A percentile compares a stretch with the other conserved stretches of the same genome.
Conservation (phyloP, 2,797 vertebrate species). For the Gastrophryne carolinensis region DNA sequence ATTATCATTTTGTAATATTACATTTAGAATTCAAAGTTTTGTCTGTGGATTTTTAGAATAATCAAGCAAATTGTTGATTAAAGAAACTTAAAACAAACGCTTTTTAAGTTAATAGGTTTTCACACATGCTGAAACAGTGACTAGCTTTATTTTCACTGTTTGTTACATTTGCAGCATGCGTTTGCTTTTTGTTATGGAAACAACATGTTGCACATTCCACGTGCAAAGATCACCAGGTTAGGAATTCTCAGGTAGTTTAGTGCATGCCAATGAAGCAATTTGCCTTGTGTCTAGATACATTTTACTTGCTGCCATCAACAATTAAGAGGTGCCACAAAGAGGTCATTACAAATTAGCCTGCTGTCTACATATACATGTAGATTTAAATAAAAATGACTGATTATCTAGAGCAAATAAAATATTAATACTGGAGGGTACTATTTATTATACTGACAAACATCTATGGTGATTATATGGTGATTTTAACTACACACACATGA, state of each 20-base stretch:
- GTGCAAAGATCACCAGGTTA: background rate
- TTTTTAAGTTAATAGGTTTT: no score
- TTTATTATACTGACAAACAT: background rate
- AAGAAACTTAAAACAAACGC: no score
- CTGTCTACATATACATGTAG: slow-evolving; percentile 60
- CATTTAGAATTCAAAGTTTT: no score
- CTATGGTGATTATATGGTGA: background rate
- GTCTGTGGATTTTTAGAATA: no score
- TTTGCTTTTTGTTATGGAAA: background rate
- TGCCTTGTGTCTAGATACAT: slow-evolving; percentile 69
- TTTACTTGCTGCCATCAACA: slow-evolving; percentile 68
- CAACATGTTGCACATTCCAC: slow-evolving; percentile 11
- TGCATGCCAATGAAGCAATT: slow-evolving; percentile 69
- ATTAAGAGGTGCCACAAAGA: slow-evolving; percentile 61
- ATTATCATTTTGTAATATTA: no score
- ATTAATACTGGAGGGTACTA: background rate
- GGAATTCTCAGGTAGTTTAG: slow-evolving; percentile 53
- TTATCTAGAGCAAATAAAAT: background rate
- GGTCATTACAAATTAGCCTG: slow-evolving; percentile 64
- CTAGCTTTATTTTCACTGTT: no score
- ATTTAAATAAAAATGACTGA: slow-evolving; percentile 61
- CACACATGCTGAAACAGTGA: no score
- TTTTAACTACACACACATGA: no score
- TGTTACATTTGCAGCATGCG: background rate
- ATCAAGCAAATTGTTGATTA: no score